Percentiles rank a stretch among this genome's conserved stretches.
Evolutionary conservation across 2,797 vertebrate species (phyloP).

Genomic region (Phataginus tetradactyla): DNA sequence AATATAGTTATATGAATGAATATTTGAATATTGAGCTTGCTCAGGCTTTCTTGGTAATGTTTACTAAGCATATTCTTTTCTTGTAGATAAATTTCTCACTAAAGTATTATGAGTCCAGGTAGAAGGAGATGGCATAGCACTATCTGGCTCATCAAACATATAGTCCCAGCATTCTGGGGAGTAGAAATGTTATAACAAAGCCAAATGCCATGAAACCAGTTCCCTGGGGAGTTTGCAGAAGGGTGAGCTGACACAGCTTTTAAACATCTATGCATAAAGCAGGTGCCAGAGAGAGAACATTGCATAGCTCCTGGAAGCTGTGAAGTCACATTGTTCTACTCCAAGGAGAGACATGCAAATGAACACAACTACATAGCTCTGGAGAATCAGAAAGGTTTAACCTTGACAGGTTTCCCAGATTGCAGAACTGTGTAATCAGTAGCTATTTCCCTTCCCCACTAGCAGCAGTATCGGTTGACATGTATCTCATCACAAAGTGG

Average conservation of each 20-base stretch:
- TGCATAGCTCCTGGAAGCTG: not conserved
- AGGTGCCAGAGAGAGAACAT: not conserved
- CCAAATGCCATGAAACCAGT: not conserved
- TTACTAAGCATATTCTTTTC: not conserved
- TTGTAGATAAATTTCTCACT: not conserved
- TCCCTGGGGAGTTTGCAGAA: not conserved
- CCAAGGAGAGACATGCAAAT: not conserved
- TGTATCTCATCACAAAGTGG: not conserved
- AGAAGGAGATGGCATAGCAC: not conserved
- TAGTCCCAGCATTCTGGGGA: not conserved
- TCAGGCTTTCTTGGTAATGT: not conserved
- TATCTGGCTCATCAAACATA: not conserved
- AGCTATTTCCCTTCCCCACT: not conserved
- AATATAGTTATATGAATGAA: not conserved
- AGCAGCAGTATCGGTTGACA: not conserved
- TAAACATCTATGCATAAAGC: not conserved
- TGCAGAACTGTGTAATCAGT: not conserved
- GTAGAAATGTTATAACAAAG: not conserved
- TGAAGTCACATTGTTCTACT: not conserved
- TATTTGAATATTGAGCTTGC: not conserved
- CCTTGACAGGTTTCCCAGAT: not conserved
- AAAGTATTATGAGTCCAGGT: not conserved
- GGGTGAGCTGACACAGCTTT: not conserved
- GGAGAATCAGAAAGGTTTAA: not conserved
- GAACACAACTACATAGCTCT: not conserved